A percentile compares a stretch with the other conserved stretches of the same genome.
These are phyloP conservation scores for Apodemus sylvaticus DNA, from an alignment of 2,113 vertebrate genomes.

Conservation along the genomic window DNA sequence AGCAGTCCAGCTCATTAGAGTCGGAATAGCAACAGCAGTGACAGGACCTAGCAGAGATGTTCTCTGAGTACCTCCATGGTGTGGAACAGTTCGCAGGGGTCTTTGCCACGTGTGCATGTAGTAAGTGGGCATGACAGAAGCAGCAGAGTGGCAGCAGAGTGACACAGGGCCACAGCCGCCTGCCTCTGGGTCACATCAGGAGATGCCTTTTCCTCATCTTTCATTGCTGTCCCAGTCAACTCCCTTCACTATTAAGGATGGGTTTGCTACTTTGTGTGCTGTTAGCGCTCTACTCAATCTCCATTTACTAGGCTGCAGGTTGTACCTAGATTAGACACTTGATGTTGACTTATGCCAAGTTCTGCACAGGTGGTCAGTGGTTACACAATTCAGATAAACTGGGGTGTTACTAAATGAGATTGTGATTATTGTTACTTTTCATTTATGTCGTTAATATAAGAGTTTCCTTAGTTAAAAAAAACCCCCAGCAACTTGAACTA, in stretches of 20 bases:
- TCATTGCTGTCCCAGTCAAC: neutral
- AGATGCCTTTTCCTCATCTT: neutral
- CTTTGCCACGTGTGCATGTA: no score
- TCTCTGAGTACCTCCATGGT: neutral
- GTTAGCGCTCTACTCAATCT: neutral
- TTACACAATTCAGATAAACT: neutral
- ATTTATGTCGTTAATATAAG: neutral
- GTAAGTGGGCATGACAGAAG: neutral
- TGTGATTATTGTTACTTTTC: constrained; percentile 6
- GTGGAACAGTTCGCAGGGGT: neutral
- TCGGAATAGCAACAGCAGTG: no score
- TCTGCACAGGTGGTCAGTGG: neutral
- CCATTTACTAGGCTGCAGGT: neutral
- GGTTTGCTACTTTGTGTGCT: neutral
- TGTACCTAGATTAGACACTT: neutral
- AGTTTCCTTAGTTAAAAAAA: constrained; percentile 21
- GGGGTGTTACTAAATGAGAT: neutral
- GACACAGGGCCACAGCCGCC: neutral
- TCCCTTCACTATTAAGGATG: neutral
- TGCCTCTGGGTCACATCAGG: neutral
- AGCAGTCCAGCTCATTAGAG: no score
- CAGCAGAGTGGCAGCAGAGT: neutral
- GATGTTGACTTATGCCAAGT: neutral
- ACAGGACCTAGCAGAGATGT: neutral
- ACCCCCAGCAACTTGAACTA: neutral